Conservation (phyloP, 2,888 invertebrate species). For the Girardia tigrina region DNA sequence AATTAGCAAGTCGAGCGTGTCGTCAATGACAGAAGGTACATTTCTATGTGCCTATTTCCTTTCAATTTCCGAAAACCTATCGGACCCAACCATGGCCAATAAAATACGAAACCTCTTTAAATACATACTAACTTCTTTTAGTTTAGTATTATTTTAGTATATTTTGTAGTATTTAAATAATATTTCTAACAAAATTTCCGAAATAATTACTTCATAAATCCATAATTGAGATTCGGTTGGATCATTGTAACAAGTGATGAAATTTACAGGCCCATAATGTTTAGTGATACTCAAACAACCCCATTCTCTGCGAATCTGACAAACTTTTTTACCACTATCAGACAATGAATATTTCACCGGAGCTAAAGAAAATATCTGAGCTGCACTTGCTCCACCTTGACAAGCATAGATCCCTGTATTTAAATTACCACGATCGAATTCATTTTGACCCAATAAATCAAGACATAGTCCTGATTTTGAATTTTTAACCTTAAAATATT, state of each 20-base stretch:
- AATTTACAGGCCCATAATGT: background rate
- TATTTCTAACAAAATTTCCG: background rate
- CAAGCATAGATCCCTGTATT: conserved; percentile 45
- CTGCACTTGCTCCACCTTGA: conserved; percentile 47
- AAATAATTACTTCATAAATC: conserved; percentile 11
- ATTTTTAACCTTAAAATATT: conserved; percentile 46
- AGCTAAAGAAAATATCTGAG: conserved; percentile 37
- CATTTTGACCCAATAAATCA: conserved; percentile 49
- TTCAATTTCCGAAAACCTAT: too few relatives aligned
- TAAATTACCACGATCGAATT: conserved; percentile 41
- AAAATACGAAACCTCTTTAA: too few relatives aligned
- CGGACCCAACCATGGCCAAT: too few relatives aligned
- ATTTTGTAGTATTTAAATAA: too few relatives aligned
- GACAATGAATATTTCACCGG: background rate
- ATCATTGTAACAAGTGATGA: background rate
- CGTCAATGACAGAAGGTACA: too few relatives aligned
- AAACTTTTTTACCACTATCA: background rate
- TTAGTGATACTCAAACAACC: background rate
- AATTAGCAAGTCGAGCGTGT: too few relatives aligned
- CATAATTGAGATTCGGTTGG: conserved; percentile 1
- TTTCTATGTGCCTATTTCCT: too few relatives aligned
- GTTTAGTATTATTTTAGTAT: too few relatives aligned
- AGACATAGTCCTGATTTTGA: conserved; percentile 46
- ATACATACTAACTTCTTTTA: too few relatives aligned
- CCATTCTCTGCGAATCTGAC: conserved; percentile 27